These are phyloP conservation scores for Larimichthys crocea DNA, from an alignment of 2,113 vertebrate species.

Conservation along the genomic window DNA sequence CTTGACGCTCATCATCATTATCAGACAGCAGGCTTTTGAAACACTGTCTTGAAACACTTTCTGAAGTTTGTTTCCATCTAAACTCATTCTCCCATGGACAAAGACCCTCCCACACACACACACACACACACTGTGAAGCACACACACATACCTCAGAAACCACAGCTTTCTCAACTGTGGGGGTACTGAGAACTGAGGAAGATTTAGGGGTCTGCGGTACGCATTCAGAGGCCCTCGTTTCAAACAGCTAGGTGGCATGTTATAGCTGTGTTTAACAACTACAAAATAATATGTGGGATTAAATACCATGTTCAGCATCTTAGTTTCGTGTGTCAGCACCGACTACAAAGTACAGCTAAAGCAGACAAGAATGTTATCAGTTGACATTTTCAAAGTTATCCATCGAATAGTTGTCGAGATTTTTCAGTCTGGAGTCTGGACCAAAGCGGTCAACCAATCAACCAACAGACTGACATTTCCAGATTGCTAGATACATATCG, in stretches of 20 bases:
- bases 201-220: constrained; percentile 13
- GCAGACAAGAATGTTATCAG: neutral
- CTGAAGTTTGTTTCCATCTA: constrained; percentile 68
- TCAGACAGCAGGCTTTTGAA: constrained; percentile 57
- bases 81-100: constrained; percentile 70
- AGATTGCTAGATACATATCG: too few species aligned
- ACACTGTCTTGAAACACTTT: constrained; percentile 71
- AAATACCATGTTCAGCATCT: neutral
- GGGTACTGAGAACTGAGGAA: constrained; percentile 37
- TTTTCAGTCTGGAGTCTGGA: neutral
- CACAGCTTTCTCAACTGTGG: constrained; percentile 47
- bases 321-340: neutral
- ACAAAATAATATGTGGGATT: neutral
- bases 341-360: neutral
- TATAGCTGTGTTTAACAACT: neutral
- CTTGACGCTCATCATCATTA: constrained; percentile 67
- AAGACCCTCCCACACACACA: constrained; percentile 40
- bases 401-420: neutral
- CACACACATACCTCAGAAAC: constrained; percentile 36
- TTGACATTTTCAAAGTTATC: neutral
- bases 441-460: neutral
- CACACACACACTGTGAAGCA: neutral
- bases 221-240: neutral
- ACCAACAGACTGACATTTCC: neutral
- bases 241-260: neutral